Conservation (phyloP, 2,888 invertebrate species). For the Troides oblongomaculatus region DNA sequence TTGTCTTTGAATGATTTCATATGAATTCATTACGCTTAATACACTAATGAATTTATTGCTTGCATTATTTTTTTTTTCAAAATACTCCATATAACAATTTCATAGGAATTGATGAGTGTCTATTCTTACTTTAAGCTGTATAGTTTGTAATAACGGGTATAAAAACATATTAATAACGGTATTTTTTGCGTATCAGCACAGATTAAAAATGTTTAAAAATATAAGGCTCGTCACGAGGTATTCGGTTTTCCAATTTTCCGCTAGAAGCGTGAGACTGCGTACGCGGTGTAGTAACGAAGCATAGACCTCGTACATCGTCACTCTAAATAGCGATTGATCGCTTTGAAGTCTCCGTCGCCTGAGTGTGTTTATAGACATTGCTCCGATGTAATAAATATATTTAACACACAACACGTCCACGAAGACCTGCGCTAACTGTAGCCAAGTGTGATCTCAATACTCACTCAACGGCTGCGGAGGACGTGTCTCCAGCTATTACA, state of each 20-base stretch:
- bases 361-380: constrained; percentile 68
- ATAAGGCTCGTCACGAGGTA: neutral
- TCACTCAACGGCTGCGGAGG: constrained; percentile 70
- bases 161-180: too few species aligned
- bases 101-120: too few species aligned
- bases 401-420: constrained; percentile 70
- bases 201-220: neutral
- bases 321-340: constrained; percentile 68
- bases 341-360: constrained; percentile 72
- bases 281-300: constrained; percentile 32
- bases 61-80: too few species aligned
- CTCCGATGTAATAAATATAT: constrained; percentile 76
- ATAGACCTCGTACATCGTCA: constrained; percentile 50
- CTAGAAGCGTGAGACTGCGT: constrained; percentile 30
- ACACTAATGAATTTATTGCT: too few species aligned
- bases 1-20: neutral
- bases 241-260: constrained; percentile 27
- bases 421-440: constrained; percentile 56
- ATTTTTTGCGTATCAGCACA: neutral
- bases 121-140: too few species aligned
- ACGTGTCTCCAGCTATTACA: constrained; percentile 60
- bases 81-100: too few species aligned
- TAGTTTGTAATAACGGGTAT: too few species aligned
- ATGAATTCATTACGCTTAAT: too few species aligned
- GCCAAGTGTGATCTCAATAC: constrained; percentile 71